phyloP scores from a whole-genome alignment of 2,797 vertebrate species.

The Coracias cyanogaster region DNA sequence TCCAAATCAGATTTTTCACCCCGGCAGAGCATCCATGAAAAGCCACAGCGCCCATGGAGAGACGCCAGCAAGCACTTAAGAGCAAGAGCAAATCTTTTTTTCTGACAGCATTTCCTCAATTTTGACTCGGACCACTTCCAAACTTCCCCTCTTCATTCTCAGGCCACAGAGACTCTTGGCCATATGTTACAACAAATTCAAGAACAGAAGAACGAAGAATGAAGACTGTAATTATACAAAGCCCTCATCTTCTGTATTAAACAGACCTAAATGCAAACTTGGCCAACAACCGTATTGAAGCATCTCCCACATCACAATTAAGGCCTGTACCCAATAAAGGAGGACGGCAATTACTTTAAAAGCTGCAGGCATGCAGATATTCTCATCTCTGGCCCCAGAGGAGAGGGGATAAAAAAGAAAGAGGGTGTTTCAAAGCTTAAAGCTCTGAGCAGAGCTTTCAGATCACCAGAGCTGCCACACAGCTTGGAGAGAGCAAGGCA shows the following conservation, averaged over 20 bases:
- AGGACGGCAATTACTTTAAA: conserved; percentile 32
- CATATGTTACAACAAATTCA: neutral
- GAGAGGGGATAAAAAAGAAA: neutral
- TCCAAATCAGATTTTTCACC: conserved; percentile 53
- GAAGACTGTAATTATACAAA: neutral
- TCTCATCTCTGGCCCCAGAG: neutral
- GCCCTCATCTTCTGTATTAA: neutral
- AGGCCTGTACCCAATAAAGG: neutral
- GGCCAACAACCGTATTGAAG: neutral
- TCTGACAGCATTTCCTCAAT: conserved; percentile 51
- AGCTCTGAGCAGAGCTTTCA: neutral
- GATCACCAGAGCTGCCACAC: neutral
- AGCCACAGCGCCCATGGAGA: neutral
- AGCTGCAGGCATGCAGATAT: conserved; percentile 1
- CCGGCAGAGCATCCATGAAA: neutral
- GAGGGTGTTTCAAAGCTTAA: neutral
- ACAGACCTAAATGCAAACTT: neutral
- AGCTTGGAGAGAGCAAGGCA: neutral
- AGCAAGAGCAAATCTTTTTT: conserved; percentile 25
- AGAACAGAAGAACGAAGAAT: neutral
- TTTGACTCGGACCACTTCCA: conserved; percentile 24
- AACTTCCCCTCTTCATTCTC: conserved; percentile 3
- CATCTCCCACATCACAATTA: neutral
- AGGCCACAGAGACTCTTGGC: conserved; percentile 20
- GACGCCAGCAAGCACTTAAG: conserved; percentile 33